phyloP scores from a whole-genome alignment of 2,888 invertebrate species.

The Ptilodon capucinus region DNA sequence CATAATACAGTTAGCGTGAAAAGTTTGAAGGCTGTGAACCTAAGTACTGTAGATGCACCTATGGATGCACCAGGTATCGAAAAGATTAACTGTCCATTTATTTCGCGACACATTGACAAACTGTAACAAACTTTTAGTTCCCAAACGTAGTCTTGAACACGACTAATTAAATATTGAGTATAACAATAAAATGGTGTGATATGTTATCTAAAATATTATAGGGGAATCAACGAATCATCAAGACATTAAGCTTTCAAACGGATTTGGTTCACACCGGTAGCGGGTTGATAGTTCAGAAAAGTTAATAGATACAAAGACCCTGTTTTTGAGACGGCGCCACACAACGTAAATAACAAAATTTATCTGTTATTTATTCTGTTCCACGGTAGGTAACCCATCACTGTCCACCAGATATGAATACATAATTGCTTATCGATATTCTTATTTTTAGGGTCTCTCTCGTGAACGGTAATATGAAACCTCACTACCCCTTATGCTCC shows the following conservation, averaged over 20 bases:
- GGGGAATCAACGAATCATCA: constrained; percentile 13
- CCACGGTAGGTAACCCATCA: constrained; percentile 26
- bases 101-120: no score
- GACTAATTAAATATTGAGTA: no score
- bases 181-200: neutral
- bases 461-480: neutral
- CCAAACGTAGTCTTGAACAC: no score
- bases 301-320: constrained; percentile 15
- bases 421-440: neutral
- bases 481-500: no score
- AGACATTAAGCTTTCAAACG: constrained; percentile 20
- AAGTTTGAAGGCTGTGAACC: constrained; percentile 8
- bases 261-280: constrained; percentile 17
- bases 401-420: constrained; percentile 19
- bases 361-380: constrained; percentile 22
- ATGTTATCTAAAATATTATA: constrained; percentile 2
- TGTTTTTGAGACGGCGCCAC: constrained; percentile 27
- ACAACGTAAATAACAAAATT: constrained; percentile 33
- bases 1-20: constrained; percentile 41
- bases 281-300: constrained; percentile 15
- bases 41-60: neutral
- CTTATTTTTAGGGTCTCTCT: neutral
- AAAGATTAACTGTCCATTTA: no score
- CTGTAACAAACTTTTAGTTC: no score
- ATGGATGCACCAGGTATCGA: neutral